Percentiles rank a stretch among this genome's conserved stretches.
phyloP scores from a whole-genome alignment of 2,888 invertebrate species.

The Hypsopygia costalis region DNA sequence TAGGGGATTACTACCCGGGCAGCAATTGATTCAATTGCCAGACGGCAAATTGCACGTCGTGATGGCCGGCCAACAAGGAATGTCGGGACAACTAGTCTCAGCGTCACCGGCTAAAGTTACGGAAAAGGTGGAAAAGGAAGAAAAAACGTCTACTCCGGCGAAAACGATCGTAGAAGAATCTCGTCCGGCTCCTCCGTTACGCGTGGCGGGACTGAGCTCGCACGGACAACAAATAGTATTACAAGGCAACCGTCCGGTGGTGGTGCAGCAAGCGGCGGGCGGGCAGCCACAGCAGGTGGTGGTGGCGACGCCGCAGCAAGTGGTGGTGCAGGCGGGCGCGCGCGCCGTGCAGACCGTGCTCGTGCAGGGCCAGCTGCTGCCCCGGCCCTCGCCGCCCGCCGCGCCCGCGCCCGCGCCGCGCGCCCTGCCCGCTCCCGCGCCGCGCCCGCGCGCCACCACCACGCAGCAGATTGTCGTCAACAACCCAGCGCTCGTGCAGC shows the following conservation, averaged over 20 bases:
- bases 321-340: conserved; percentile 45
- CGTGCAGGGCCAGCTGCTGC: conserved; percentile 48
- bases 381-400: conserved; percentile 37
- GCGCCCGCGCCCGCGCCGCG: conserved; percentile 40
- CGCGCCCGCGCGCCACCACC: conserved; percentile 48
- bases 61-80: conserved; percentile 82
- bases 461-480: conserved; percentile 88
- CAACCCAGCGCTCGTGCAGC: conserved; percentile 88
- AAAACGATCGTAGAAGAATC: conserved; percentile 28
- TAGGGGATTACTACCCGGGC: conserved; percentile 93
- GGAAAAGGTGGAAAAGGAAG: conserved; percentile 28
- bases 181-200: conserved; percentile 16
- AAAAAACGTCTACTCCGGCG: conserved; percentile 25
- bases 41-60: conserved; percentile 95
- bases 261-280: conserved; percentile 50
- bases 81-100: conserved; percentile 64
- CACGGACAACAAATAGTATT: conserved; percentile 41
- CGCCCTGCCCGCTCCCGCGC: conserved; percentile 28
- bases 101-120: conserved; percentile 47
- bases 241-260: conserved; percentile 49
- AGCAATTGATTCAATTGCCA: conserved; percentile 95
- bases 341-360: conserved; percentile 56
- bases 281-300: conserved; percentile 36
- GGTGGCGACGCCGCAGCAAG: conserved; percentile 44
- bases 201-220: conserved; percentile 16